A percentile compares a stretch with the other conserved stretches of the same genome.
Conservation (phyloP, 2,888 invertebrate species). For the Uloborus plumipes region DNA sequence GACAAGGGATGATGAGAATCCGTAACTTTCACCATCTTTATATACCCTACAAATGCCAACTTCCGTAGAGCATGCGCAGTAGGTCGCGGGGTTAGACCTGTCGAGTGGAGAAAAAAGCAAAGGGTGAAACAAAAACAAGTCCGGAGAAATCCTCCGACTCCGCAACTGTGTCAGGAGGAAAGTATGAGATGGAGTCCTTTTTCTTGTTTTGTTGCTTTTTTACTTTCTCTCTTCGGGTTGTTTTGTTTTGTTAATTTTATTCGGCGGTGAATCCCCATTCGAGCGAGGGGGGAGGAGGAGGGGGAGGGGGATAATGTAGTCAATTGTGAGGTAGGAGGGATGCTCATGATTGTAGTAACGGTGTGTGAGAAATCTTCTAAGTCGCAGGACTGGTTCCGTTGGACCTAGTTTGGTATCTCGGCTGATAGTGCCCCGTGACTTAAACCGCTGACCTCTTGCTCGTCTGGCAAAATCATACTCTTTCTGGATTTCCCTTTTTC, state of each 20-base stretch:
- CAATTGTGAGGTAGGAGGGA: constrained; percentile 16
- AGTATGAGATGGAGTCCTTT: not conserved
- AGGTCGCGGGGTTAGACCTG: constrained; percentile 46
- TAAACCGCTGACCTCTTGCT: constrained; percentile 42
- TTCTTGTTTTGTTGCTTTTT: not conserved
- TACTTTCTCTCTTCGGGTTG: not conserved
- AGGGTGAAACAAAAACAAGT: constrained; percentile 33
- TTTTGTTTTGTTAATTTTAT: constrained; percentile 26
- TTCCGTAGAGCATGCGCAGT: constrained; percentile 45
- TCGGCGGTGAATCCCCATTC: constrained; percentile 23
- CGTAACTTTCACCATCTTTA: constrained; percentile 46
- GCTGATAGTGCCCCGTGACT: constrained; percentile 45
- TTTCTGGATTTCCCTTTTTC: constrained; percentile 34
- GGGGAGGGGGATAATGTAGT: not conserved
- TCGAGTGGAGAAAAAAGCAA: constrained; percentile 17
- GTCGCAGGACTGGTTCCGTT: constrained; percentile 42
- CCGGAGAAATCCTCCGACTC: constrained; percentile 30
- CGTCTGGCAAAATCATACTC: constrained; percentile 11
- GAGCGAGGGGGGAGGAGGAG: not conserved
- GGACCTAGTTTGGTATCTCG: constrained; percentile 51
- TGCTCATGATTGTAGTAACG: constrained; percentile 36
- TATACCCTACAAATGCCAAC: constrained; percentile 39
- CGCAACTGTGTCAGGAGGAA: constrained; percentile 59
- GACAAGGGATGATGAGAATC: no score
- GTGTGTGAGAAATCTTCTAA: constrained; percentile 48